phyloP scores from a whole-genome alignment of 1,140 invertebrate genomes.

The Penaeus vannamei region DNA sequence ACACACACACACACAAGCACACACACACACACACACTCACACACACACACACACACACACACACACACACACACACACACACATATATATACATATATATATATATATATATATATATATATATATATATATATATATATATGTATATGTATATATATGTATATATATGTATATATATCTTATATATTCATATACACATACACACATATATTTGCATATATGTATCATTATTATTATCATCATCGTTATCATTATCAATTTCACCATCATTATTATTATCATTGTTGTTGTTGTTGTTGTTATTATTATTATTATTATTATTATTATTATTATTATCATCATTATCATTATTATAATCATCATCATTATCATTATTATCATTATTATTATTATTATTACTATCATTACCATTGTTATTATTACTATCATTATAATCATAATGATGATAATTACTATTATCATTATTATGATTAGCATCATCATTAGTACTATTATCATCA shows the following conservation, averaged over 20 bases:
- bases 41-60: neutral
- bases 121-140: neutral
- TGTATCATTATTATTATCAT: neutral
- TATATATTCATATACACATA: neutral
- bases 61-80: no score
- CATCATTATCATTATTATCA: no score
- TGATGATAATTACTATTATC: no score
- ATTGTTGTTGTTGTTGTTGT: no score
- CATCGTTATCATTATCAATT: neutral
- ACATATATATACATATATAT: neutral
- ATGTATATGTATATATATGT: neutral
- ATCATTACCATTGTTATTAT: no score
- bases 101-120: neutral
- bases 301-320: no score
- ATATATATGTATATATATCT: neutral
- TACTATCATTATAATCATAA: no score
- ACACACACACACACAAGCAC: neutral
- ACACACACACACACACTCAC: conserved; percentile 1
- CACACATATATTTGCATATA: neutral
- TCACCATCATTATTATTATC: neutral
- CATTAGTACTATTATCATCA: no score
- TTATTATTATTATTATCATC: no score
- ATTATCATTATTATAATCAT: no score
- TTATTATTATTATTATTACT: no score
- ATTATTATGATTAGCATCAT: no score